Conservation (phyloP, 1,140 invertebrate species). For the Subanguina moxae region DNA sequence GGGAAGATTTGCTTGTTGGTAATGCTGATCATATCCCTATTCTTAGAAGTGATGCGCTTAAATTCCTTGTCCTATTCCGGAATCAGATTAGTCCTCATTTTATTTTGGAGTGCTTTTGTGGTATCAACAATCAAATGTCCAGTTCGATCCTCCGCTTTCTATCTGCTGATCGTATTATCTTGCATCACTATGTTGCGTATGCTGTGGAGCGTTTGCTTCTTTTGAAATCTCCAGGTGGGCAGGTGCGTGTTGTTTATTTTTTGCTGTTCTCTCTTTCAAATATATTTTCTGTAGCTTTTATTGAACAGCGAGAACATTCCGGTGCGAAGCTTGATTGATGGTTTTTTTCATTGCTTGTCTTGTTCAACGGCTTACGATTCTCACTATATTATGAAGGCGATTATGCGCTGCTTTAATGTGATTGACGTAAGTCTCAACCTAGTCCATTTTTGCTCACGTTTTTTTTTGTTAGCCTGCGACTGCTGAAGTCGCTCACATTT, state of each 20-base stretch:
- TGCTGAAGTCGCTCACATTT: slow-evolving; percentile 27
- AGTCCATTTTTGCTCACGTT: no score
- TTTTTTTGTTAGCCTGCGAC: slow-evolving; percentile 30
- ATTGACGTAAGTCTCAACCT: slow-evolving; percentile 45
- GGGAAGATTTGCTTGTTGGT: slow-evolving; percentile 73
- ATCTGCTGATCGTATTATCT: slow-evolving; percentile 72
- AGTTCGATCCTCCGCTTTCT: slow-evolving; percentile 71
- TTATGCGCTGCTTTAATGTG: slow-evolving; percentile 40
- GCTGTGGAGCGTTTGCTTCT: slow-evolving; percentile 82
- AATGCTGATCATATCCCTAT: slow-evolving; percentile 84
- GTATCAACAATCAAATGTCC: slow-evolving; percentile 15
- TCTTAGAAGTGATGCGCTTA: slow-evolving; percentile 83
- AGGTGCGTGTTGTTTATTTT: no score
- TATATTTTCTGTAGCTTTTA: slow-evolving; percentile 11
- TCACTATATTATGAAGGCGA: slow-evolving; percentile 41
- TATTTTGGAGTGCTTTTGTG: slow-evolving; percentile 65
- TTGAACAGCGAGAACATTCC: slow-evolving; percentile 39
- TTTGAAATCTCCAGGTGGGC: slow-evolving; percentile 17
- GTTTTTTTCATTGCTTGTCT: slow-evolving; percentile 38
- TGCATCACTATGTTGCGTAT: slow-evolving; percentile 88
- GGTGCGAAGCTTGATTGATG: slow-evolving; percentile 23
- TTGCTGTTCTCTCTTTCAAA: no score
- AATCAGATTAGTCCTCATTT: slow-evolving; percentile 75
- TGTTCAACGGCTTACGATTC: slow-evolving; percentile 15
- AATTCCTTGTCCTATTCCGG: slow-evolving; percentile 91